Percentiles rank a stretch among this genome's conserved stretches.
These are phyloP conservation scores for Camelus dromedarius DNA, from an alignment of 2,113 vertebrate genomes.

Conservation along the genomic window DNA sequence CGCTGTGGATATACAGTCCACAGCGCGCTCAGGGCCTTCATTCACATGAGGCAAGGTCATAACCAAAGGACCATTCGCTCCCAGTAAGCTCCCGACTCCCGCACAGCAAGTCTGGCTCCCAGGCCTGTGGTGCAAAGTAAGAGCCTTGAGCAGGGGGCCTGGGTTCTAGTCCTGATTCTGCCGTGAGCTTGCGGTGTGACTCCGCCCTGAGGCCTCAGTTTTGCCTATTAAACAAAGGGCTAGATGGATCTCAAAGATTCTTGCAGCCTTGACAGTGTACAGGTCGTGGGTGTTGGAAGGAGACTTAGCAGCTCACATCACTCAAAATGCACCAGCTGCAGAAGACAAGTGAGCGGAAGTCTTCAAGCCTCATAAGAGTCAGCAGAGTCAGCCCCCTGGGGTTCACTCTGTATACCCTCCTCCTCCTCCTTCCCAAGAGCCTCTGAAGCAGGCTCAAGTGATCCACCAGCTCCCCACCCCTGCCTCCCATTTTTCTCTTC, in stretches of 20 bases:
- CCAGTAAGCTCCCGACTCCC: background rate
- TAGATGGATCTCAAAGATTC: conserved; percentile 37
- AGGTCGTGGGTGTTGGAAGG: background rate
- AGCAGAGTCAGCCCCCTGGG: background rate
- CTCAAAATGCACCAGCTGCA: background rate
- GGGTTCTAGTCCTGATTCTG: conserved; percentile 51
- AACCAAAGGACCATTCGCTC: background rate
- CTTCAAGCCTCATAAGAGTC: background rate
- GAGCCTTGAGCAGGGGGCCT: background rate
- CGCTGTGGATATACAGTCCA: accelerated
- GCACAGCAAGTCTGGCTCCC: background rate
- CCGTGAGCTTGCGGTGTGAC: conserved; percentile 74
- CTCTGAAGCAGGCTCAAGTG: background rate
- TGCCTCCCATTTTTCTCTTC: background rate
- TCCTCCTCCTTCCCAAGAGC: background rate
- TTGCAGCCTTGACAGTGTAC: background rate
- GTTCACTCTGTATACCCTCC: background rate
- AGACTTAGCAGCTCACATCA: background rate
- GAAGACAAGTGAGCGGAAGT: background rate
- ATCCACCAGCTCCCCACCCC: background rate
- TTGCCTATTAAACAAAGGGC: conserved; percentile 16
- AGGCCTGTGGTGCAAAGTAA: background rate
- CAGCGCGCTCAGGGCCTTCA: background rate
- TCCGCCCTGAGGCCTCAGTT: conserved; percentile 52
- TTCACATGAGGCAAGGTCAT: background rate